Base-by-base conservation (phyloP, 2,113 vertebrate species). In the Porphyrio hochstetteri region DNA sequence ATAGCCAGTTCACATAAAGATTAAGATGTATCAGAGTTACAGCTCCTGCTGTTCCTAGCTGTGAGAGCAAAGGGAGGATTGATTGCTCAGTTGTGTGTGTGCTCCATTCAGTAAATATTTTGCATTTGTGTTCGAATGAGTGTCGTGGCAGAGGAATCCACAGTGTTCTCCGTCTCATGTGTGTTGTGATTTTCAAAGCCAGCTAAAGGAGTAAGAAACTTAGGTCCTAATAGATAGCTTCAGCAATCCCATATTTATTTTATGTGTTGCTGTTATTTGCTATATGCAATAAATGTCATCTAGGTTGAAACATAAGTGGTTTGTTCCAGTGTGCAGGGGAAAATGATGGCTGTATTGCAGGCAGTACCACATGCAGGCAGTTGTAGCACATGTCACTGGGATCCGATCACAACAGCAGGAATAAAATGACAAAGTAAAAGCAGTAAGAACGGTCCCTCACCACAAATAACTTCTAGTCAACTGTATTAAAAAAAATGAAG, bases 381-480 rank as follows among this genome's bases (percentile, higher is more conserved):
- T 27, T 78, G 79, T 75, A 92, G 38, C 78, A 46, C 75, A 7
- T 55, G 42, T 86, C 92, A 74, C 36, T 89, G 70, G 76, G 63
- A 87, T 87, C 84, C 65, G 79, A 93, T 87, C 81, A 61, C 77
- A 93, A 55, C 5, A 91, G 83, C 88, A 93, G 76, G 60, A 64
- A 42, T 60, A 69, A 94, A 93, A 91, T 92, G 90, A 75, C 81
- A 89, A 74, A 85, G 82, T 82, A 80, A 92, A 92, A 91, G 65
- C 44, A 64, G 53, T 24, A 69, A 27, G 77, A 92, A 85, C 35
- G n/a, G 46, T 70, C 92, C 63, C 91, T 80, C 67, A 77, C 57
- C 59, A 87, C 53, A 92, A 59, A 92, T 93, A 94, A 92, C 46
- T 93, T 76, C 40, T 68, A 93, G 91, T 93, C 83, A 87, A 82